Percentiles rank a stretch among this genome's conserved stretches.
Conservation (phyloP, 2,888 invertebrate species). For the Plebejus anna region DNA sequence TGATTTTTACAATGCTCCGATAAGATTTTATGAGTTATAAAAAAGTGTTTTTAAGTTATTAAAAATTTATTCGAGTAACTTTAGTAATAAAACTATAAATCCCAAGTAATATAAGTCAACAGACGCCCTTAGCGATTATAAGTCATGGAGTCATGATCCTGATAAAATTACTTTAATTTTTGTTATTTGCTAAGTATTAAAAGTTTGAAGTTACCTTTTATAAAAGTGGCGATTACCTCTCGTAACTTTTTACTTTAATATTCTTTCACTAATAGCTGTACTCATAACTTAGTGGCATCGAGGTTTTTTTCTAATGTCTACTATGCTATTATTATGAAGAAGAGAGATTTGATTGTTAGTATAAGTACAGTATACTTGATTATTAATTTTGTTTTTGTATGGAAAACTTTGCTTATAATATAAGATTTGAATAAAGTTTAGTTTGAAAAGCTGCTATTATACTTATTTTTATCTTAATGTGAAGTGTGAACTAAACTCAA, state of each 20-base stretch:
- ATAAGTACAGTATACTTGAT: no score
- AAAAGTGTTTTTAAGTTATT: background rate
- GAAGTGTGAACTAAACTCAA: no score
- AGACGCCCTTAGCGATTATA: conserved; percentile 17
- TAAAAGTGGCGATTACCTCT: background rate
- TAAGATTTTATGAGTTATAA: background rate
- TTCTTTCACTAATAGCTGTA: background rate
- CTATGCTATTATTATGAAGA: no score
- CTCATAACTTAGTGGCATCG: no score
- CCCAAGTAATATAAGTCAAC: background rate
- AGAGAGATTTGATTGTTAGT: no score
- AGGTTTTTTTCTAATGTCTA: no score
- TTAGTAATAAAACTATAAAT: conserved; percentile 13
- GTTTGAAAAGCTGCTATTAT: no score
- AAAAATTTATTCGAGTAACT: background rate
- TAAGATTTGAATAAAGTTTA: no score
- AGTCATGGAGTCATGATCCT: conserved; percentile 11
- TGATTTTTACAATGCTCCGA: background rate
- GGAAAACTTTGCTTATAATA: no score
- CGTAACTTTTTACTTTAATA: conserved; percentile 7
- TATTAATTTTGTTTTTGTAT: no score
- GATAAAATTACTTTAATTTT: conserved; percentile 16
- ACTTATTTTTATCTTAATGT: no score
- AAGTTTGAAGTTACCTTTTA: background rate
- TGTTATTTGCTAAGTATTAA: conserved; percentile 3